Evolutionary conservation across 2,113 vertebrate species (phyloP).

Genomic region (Nipponia nippon): DNA sequence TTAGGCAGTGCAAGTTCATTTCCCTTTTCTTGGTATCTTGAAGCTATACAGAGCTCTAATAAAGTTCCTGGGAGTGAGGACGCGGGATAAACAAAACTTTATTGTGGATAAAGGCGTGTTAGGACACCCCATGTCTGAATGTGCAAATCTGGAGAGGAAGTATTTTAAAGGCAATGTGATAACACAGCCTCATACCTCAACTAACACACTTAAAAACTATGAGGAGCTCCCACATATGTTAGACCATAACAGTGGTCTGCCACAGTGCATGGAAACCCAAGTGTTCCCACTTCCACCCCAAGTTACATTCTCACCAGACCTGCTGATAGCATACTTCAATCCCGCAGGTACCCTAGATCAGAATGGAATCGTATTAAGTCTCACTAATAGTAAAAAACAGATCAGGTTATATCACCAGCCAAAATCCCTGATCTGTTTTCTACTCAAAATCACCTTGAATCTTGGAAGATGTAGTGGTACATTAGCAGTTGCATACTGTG

Average conservation of each 20-base stretch:
- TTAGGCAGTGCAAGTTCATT: neutral
- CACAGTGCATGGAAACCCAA: neutral
- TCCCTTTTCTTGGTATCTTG: neutral
- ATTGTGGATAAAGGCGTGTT: neutral
- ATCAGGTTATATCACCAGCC: neutral
- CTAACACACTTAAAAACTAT: neutral
- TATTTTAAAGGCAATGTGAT: neutral
- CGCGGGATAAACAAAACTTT: neutral
- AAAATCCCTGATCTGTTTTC: neutral
- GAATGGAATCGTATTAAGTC: neutral
- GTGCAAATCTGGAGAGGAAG: neutral
- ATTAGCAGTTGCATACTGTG: neutral
- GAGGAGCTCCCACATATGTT: accelerated
- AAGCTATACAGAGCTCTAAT: neutral
- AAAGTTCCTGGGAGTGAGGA: accelerated
- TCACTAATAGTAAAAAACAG: neutral
- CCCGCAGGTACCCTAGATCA: accelerated
- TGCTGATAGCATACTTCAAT: accelerated
- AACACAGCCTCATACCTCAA: neutral
- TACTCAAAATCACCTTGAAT: neutral
- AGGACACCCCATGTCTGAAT: neutral
- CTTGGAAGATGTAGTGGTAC: neutral
- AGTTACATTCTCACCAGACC: neutral
- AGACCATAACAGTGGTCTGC: neutral
- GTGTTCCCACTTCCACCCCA: neutral